Percentiles rank a stretch among this genome's conserved stretches.
Conservation (phyloP, 2,888 invertebrate genomes). For the Heliconius ismenius region DNA sequence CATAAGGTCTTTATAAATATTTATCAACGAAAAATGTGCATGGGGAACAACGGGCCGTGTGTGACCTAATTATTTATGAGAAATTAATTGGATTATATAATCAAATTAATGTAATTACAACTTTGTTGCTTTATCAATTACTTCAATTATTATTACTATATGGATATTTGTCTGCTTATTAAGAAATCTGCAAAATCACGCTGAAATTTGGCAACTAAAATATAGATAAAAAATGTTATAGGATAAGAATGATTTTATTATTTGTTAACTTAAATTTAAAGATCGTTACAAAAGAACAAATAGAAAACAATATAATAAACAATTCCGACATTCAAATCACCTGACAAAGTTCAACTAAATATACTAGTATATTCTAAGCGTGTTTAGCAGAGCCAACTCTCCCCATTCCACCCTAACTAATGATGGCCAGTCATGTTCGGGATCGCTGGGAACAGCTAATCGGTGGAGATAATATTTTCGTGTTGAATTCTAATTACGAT, state of each 20-base stretch:
- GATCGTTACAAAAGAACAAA: not conserved
- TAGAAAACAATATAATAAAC: not conserved
- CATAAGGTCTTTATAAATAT: constrained; percentile 62
- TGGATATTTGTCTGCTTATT: not conserved
- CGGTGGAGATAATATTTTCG: constrained; percentile 54
- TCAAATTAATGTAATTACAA: not conserved
- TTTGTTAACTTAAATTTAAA: not conserved
- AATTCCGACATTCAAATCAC: not conserved
- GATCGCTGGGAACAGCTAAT: constrained; percentile 59
- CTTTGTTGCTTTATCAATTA: not conserved
- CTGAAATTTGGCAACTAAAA: not conserved
- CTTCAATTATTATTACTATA: not conserved
- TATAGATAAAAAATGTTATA: not conserved
- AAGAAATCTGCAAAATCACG: not conserved
- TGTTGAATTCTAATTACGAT: constrained; percentile 54
- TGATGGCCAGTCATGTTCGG: constrained; percentile 59
- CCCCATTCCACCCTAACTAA: constrained; percentile 55
- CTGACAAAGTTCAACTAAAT: not conserved
- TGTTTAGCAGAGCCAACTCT: constrained; percentile 17
- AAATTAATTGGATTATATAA: not conserved
- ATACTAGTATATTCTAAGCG: not conserved
- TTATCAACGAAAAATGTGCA: constrained; percentile 52
- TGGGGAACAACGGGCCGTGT: constrained; percentile 41
- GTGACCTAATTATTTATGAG: constrained; percentile 17
- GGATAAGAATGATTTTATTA: not conserved